Percentiles rank a stretch among this genome's conserved stretches.
Conservation (phyloP, 2,797 vertebrate genomes). For the Prionace glauca region DNA sequence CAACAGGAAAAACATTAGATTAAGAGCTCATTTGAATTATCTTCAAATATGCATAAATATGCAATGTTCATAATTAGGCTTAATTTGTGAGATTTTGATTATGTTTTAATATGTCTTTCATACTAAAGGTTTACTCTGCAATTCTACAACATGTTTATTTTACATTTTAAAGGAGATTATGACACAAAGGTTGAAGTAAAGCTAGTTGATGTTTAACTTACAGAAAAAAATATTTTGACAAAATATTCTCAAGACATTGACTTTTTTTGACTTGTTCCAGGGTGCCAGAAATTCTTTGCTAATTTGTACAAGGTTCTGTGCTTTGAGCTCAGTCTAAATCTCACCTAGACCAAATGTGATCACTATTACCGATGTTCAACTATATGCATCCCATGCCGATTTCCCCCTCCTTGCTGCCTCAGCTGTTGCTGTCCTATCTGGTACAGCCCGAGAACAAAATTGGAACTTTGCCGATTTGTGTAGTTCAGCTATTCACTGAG, state of each 20-base stretch:
- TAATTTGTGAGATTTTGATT: neutral
- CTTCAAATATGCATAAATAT: neutral
- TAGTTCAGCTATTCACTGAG: neutral
- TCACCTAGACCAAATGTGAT: neutral
- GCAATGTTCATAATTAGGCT: neutral
- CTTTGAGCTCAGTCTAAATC: neutral
- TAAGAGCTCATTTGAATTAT: neutral
- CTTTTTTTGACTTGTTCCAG: neutral
- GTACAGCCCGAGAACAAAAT: neutral
- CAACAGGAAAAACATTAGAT: neutral
- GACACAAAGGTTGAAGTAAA: neutral
- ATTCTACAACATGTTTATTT: neutral
- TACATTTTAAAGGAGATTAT: neutral
- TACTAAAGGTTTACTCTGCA: neutral
- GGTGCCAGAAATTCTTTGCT: neutral
- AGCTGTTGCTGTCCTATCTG: neutral
- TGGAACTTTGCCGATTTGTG: neutral
- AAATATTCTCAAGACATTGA: neutral
- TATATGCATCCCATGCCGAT: neutral
- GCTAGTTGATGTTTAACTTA: neutral
- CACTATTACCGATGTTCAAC: neutral
- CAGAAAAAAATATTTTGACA: neutral
- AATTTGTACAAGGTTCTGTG: neutral
- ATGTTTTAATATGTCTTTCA: neutral
- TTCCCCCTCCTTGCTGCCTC: neutral